phyloP scores from a whole-genome alignment of 2,113 vertebrate species.

The Muntiacus reevesi region DNA sequence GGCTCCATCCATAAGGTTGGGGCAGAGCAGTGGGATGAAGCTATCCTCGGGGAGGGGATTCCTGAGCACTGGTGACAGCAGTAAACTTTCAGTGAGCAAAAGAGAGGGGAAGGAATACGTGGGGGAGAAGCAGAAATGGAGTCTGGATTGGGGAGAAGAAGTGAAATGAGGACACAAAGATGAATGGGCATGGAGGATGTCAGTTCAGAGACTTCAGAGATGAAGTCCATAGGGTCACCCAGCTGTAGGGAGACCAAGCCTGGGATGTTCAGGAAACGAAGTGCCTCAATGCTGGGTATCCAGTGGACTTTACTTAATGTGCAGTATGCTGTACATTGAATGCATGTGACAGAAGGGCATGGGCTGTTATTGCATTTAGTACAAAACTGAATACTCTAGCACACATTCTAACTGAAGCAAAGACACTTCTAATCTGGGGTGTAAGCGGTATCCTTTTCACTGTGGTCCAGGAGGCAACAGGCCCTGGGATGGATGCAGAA shows the following conservation, averaged over 20 bases:
- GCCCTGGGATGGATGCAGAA: fast-evolving
- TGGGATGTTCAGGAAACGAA: neutral
- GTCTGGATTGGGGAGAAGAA: neutral
- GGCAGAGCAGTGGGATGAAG: neutral
- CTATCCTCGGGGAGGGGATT: neutral
- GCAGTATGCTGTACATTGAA: fast-evolving
- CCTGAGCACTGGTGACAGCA: no score
- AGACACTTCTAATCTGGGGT: neutral
- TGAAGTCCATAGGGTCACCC: no score
- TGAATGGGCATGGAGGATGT: fast-evolving
- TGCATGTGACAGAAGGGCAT: neutral
- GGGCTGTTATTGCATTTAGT: neutral
- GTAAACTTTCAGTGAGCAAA: neutral
- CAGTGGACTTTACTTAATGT: fast-evolving
- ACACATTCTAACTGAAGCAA: neutral
- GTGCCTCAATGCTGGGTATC: no score
- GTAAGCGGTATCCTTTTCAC: fast-evolving
- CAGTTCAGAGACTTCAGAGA: neutral
- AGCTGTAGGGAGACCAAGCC: neutral
- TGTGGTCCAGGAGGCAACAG: no score
- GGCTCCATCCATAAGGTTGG: neutral
- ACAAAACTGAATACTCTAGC: neutral
- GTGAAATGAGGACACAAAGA: neutral
- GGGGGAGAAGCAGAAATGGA: neutral
- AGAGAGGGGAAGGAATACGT: neutral